Conservation (phyloP, 2,113 vertebrate genomes). For the Oncorhynchus gorbuscha region DNA sequence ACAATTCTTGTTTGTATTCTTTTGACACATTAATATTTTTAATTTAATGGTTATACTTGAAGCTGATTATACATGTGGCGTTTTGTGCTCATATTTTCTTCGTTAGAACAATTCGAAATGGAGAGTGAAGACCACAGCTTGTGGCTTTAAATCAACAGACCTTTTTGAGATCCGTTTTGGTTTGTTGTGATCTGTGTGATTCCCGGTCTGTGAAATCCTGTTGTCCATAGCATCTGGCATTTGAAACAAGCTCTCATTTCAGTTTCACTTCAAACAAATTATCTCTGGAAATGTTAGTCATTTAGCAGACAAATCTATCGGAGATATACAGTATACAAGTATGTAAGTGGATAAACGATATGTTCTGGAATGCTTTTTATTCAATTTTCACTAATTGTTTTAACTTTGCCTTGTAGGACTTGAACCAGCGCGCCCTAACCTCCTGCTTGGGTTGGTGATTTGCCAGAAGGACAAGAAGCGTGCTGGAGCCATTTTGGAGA, state of each 20-base stretch:
- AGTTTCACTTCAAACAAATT: not conserved
- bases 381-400: not conserved
- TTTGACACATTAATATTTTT: not conserved
- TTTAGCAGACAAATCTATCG: not conserved
- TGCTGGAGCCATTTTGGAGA: constrained; percentile 61
- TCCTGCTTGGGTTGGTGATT: constrained; percentile 93
- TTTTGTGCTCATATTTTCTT: not conserved
- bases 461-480: constrained; percentile 93
- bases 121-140: too few relatives aligned
- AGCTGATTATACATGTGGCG: not conserved
- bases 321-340: not conserved
- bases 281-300: not conserved
- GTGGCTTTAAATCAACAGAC: not conserved
- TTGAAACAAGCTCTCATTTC: constrained; percentile 39
- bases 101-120: not conserved
- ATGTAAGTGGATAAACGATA: not conserved
- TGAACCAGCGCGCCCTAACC: constrained; percentile 91
- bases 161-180: not conserved
- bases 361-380: constrained; percentile 10
- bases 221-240: not conserved
- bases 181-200: not conserved
- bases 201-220: not conserved
- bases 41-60: not conserved
- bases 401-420: constrained; percentile 78
- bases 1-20: not conserved